Evolutionary conservation across 2,113 vertebrate species (phyloP).

Genomic region (Psittacara wagleri): DNA sequence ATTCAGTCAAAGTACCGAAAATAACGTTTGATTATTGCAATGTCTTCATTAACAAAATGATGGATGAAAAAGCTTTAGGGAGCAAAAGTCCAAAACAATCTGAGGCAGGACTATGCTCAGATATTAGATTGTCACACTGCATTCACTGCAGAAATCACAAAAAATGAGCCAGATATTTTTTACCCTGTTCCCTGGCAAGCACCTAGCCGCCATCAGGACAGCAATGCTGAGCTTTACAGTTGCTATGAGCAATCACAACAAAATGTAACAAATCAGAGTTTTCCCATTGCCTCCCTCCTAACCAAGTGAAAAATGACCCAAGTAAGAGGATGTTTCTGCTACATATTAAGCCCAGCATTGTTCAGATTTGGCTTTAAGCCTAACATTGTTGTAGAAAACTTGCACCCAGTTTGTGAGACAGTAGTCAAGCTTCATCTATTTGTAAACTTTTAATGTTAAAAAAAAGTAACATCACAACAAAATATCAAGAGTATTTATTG

Average conservation of each 20-base stretch:
- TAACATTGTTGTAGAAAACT: neutral
- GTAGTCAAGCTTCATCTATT: neutral
- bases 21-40: neutral
- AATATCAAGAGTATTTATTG: neutral
- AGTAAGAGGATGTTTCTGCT: neutral
- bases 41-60: neutral
- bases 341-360: neutral
- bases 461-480: neutral
- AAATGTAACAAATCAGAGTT: neutral
- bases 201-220: neutral
- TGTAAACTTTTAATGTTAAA: neutral
- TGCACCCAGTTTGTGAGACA: neutral
- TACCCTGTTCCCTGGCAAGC: neutral
- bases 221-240: accelerated
- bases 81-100: neutral
- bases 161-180: neutral
- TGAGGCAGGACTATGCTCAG: neutral
- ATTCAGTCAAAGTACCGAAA: neutral
- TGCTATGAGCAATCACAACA: neutral
- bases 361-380: constrained; percentile 31
- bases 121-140: neutral
- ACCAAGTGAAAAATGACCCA: neutral
- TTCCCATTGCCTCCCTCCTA: neutral
- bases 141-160: neutral
- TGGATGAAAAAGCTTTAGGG: neutral